Base-by-base conservation (phyloP, 2,888 invertebrate species). In the Noctua pronuba region DNA sequence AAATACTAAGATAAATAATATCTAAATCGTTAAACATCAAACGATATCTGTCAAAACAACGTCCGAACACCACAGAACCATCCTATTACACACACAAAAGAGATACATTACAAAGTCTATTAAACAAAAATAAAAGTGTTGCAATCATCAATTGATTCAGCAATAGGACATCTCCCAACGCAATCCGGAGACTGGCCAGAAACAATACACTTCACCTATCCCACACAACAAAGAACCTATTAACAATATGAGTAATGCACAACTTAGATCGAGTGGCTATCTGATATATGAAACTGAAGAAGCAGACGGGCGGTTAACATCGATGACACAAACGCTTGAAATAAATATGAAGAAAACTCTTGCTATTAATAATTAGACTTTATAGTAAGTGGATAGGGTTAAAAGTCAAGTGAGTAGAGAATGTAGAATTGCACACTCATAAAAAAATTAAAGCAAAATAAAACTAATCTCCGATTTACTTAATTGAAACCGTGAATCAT, bases 181-280 rank as follows among this genome's bases (percentile, higher is more conserved):
- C 82, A 70, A 76, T 75, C 84, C 80, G 76, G 85, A 85, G 86
- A 83, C 82, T 88, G 86, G 89, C 88, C 90, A 88, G 89, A 89
- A 90, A 92, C 91, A 91, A 91, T 90, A 85, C 88, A 91, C 85
- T 82, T 85, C 94, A 93, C 94, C 94, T 93, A 94, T 92, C 92
- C 86, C 94, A 92, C 91, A 91, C 92, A 94, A 95, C 93, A 93
- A 94, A 93, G 92, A 91, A 89, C 90, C 94, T 93, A 95, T 94
- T 94, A 94, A 93, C 93, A 89, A 92, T 92, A 92, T 92, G 91
- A 91, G 92, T 95, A 95, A 95, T 94, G 93, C 89, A 91, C 92
- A 94, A 95, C 94, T 95, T 93, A 94, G 94, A 94, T 94, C 90
- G 93, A 91, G 86, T 90, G 88, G 91, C 87, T 91, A 92, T 93